Evolutionary conservation across 2,113 vertebrate genomes (phyloP), one percentile per base, ranked within the genome.

Genomic region (Gymnorhina tibicen): DNA sequence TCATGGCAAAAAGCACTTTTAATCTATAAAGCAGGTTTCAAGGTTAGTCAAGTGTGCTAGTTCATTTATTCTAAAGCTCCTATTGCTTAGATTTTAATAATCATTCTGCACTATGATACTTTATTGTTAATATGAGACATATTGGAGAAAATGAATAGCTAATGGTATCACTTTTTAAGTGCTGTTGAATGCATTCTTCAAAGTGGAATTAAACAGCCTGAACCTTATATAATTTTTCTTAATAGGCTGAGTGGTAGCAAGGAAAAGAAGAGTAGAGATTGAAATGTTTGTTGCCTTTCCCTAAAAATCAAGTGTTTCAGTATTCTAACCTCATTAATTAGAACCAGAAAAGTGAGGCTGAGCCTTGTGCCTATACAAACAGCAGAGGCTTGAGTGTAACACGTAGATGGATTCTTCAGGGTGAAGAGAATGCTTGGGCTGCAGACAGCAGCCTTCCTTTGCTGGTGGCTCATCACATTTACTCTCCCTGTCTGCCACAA

Each of bases 11-110:
- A 95, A 93, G 60, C 28, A 26, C 81, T 97, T 96, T 95, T 73
- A 95, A 85, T 92, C 86, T 92, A 66, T 87, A 89, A 81, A 93
- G 80, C 83, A 89, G 88, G 88, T 89, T 96, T 96, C 96, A 96
- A 95, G 96, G 95, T 93, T 91, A 92, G 73, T 96, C 83, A 85
- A 93, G 91, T 89, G 77, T 92, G 66, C 69, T 73, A 69, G 76
- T 92, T 96, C 93, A 96, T 94, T 94, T 97, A 78, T 94, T 92
- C 73, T 89, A 76, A 87, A 93, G 58, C 74, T 81, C n/a, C 77
- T 92, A 41, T 92, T 93, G 64, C 88, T 87, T 94, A 89, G 83
- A 93, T 93, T 96, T 91, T 96, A 93, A 91, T 95, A 96, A 92
- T 94, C 58, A 30, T 93, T 74, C 60, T 92, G 66, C 23, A 49